Evolutionary conservation across 2,797 vertebrate genomes (phyloP).

Genomic region (Macroramphosus scolopax): DNA sequence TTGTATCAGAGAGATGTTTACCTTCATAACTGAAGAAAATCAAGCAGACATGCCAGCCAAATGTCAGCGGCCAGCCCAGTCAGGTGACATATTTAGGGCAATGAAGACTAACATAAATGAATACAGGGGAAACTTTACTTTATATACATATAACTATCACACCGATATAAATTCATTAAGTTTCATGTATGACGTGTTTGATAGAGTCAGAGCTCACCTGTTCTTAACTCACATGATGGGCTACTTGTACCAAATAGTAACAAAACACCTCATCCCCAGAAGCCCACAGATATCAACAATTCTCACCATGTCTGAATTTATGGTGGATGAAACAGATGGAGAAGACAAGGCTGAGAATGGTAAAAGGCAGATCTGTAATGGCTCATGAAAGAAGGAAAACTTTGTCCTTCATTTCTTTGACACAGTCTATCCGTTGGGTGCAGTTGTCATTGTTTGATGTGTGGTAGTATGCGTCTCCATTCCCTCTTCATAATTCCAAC

Average conservation of each 20-base stretch:
- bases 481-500: slow-evolving; percentile 62
- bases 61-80: slow-evolving; percentile 39
- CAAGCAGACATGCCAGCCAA: slow-evolving; percentile 21
- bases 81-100: slow-evolving; percentile 43
- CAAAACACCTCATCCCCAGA: slow-evolving; percentile 18
- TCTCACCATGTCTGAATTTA: slow-evolving; percentile 30
- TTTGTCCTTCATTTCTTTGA: slow-evolving; percentile 45
- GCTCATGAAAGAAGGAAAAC: slow-evolving; percentile 46
- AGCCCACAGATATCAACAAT: slow-evolving; percentile 10
- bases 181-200: slow-evolving; percentile 31
- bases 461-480: slow-evolving; percentile 40
- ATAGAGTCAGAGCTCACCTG: slow-evolving; percentile 28
- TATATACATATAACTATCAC: slow-evolving; percentile 55
- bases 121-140: slow-evolving; percentile 50
- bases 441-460: slow-evolving; percentile 38
- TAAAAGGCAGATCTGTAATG: slow-evolving; percentile 62
- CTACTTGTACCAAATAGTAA: slow-evolving; percentile 24
- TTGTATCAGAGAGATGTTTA: slow-evolving; percentile 28
- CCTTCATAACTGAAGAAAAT: slow-evolving; percentile 30
- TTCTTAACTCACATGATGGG: slow-evolving; percentile 3
- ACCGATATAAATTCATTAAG: slow-evolving; percentile 27
- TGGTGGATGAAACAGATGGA: slow-evolving; percentile 45
- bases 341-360: slow-evolving; percentile 60
- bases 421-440: slow-evolving; percentile 46
- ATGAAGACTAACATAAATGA: slow-evolving; percentile 46